Evolutionary conservation across 2,888 invertebrate genomes (phyloP).

Genomic region (Itoplectis maculator): DNA sequence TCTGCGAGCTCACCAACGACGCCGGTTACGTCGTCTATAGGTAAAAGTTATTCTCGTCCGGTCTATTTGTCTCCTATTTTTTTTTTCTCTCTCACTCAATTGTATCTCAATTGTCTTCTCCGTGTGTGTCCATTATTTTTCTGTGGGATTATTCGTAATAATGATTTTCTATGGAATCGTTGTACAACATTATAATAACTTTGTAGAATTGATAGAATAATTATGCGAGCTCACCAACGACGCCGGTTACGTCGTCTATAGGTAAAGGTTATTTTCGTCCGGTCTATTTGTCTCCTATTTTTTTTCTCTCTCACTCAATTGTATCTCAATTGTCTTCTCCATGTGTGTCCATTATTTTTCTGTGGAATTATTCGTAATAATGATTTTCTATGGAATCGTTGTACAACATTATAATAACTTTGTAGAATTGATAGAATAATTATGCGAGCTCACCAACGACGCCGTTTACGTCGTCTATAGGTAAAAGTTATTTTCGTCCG

Average conservation of each 20-base stretch:
- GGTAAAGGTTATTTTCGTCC: slow-evolving; percentile 70
- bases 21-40: slow-evolving; percentile 97
- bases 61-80: slow-evolving; percentile 17
- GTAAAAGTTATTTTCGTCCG: slow-evolving; percentile 67
- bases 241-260: slow-evolving; percentile 97
- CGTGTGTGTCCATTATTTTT: too few species aligned
- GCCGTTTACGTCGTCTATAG: slow-evolving; percentile 97
- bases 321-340: not conserved
- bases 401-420: too few species aligned
- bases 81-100: slow-evolving; percentile 6
- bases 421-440: too few species aligned
- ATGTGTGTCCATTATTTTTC: too few species aligned
- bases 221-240: slow-evolving; percentile 97
- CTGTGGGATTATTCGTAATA: too few species aligned
- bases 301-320: slow-evolving; percentile 12
- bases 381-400: too few species aligned
- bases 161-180: too few species aligned
- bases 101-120: not conserved
- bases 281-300: slow-evolving; percentile 16
- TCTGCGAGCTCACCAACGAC: slow-evolving; percentile 96
- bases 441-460: slow-evolving; percentile 97
- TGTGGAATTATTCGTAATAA: too few species aligned
- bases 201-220: too few species aligned
- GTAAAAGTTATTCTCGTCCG: slow-evolving; percentile 66
- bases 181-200: too few species aligned